Evolutionary conservation across 1,140 invertebrate genomes (phyloP).

Genomic region (Agrilus planipennis): DNA sequence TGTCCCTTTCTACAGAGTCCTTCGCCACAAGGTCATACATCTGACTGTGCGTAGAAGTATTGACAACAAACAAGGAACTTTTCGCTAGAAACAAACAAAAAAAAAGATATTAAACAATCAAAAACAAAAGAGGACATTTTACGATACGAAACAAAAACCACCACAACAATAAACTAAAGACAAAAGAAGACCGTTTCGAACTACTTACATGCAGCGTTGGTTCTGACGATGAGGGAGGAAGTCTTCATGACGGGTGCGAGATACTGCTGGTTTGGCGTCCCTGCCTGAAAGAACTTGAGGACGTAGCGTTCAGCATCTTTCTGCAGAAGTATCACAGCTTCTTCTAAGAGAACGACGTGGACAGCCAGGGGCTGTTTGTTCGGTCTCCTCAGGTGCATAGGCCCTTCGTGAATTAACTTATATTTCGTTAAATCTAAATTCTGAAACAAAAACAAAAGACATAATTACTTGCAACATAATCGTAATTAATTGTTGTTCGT

Average conservation of each 20-base stretch:
- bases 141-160: too few relatives aligned
- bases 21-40: constrained; percentile 79
- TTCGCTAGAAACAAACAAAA: constrained; percentile 51
- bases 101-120: constrained; percentile 6
- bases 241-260: constrained; percentile 61
- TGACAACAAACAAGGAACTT: constrained; percentile 76
- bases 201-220: constrained; percentile 65
- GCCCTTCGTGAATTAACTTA: constrained; percentile 74
- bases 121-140: neutral
- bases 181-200: constrained; percentile 2
- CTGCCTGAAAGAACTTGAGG: constrained; percentile 59
- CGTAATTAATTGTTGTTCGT: constrained; percentile 7
- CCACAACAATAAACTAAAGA: constrained; percentile 2
- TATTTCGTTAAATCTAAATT: constrained; percentile 73
- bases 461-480: constrained; percentile 1
- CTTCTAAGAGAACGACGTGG: constrained; percentile 77
- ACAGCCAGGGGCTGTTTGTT: constrained; percentile 59
- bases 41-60: constrained; percentile 64
- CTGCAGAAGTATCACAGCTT: constrained; percentile 77
- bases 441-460: constrained; percentile 34
- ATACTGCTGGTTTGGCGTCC: constrained; percentile 23
- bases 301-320: constrained; percentile 78
- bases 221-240: constrained; percentile 56
- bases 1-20: constrained; percentile 66
- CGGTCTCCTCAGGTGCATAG: constrained; percentile 54